Base-by-base conservation (phyloP, 2,888 invertebrate genomes). In the Folsomia manolachei region DNA sequence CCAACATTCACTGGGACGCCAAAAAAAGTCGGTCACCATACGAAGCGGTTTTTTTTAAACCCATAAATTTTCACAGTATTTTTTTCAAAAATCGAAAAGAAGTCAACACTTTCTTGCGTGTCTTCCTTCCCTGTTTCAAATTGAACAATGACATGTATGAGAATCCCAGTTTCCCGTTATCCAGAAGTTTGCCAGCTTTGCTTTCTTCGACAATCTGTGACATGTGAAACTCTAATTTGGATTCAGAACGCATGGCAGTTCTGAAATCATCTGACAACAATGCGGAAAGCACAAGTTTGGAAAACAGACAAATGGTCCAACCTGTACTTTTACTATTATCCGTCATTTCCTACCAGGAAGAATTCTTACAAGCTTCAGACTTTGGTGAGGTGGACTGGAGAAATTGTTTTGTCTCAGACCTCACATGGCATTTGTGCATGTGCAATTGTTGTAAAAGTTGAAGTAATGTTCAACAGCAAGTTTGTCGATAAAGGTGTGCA, bases 121-220 rank as follows among this genome's bases (percentile, higher is more conserved):
- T n/a, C n/a, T n/a, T n/a, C n/a, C n/a, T n/a, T n/a, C n/a, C n/a
- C n/a, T n/a, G n/a, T n/a, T n/a, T n/a, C n/a, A n/a, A n/a, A n/a
- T n/a, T n/a, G n/a, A n/a, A 21, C 56, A 56, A 7, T 14, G 19
- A 56, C 56, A 56, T 14, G 51, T 11, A 18, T 51, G 9, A 51
- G 9, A 51, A 51, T 18, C 18, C 18, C 18, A 18, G 9, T 18
- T 51, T 11, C 9, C 56, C 21, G 21, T 14, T 4, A 18, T 56
- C 56, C 19, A 56, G n/a, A 56, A 56, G 21, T 56, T 39, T 39
- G 39, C 39, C 4, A 39, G 56, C n/a, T n/a, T n/a, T n/a, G n/a
- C n/a, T n/a, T n/a, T n/a, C n/a, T n/a, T n/a, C n/a, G 56, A 56
- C 56, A 56, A 56, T 56, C 56, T 56, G 56, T 56, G 56, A 21